Evolutionary conservation across 1,140 invertebrate species (phyloP).

Genomic region (Leptinotarsa defecta): DNA sequence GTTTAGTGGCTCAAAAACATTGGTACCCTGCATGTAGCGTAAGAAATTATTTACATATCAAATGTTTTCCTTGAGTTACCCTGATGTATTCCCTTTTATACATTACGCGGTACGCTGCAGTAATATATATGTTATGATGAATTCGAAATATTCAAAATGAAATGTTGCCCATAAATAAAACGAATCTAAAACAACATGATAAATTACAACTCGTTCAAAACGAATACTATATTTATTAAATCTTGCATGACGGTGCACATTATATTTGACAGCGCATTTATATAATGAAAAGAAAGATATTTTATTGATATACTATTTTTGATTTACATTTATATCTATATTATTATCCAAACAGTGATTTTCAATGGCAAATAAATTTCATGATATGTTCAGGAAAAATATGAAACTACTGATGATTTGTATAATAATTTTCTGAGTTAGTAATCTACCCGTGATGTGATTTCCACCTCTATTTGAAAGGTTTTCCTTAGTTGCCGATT

Average conservation of each 20-base stretch:
- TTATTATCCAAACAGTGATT: background rate
- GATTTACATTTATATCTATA: background rate
- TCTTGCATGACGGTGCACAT: background rate
- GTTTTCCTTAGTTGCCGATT: too few species aligned
- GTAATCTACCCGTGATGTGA: too few species aligned
- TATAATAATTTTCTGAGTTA: too few species aligned
- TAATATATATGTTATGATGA: background rate
- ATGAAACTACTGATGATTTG: too few species aligned
- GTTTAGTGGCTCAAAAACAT: too few species aligned
- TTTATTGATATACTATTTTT: background rate
- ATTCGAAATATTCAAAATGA: background rate
- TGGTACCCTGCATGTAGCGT: too few species aligned
- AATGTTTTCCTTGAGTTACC: too few species aligned
- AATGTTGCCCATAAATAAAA: background rate
- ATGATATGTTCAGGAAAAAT: too few species aligned
- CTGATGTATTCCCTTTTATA: background rate
- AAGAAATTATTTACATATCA: too few species aligned
- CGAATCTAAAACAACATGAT: background rate
- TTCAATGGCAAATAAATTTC: too few species aligned
- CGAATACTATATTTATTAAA: slow-evolving; percentile 4
- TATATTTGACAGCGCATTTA: background rate
- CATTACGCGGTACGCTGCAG: background rate
- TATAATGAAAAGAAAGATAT: background rate
- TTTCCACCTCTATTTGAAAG: too few species aligned
- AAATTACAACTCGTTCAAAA: background rate